These are phyloP conservation scores for Odocoileus virginianus DNA, from an alignment of 2,113 vertebrate species.

Conservation along the genomic window DNA sequence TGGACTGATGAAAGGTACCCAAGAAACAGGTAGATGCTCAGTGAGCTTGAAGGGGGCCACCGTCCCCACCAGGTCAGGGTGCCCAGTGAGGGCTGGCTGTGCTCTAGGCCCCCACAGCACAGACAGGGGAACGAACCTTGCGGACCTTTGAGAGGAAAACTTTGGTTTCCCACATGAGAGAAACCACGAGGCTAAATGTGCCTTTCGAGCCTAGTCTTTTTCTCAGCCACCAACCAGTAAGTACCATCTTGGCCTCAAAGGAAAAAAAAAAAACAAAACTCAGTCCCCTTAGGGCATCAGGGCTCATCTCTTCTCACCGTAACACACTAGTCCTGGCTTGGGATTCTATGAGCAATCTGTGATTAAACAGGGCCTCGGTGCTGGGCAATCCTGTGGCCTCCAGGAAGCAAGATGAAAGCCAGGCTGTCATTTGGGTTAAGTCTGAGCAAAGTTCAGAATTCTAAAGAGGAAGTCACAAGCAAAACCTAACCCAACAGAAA, in stretches of 20 bases:
- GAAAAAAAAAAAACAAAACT: background rate
- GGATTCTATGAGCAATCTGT: background rate
- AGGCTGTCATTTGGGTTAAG: background rate
- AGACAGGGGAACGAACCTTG: background rate
- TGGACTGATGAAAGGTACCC: background rate
- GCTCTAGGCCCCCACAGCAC: background rate
- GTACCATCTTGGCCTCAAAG: background rate
- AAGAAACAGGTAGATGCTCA: background rate
- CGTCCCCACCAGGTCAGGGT: too few species aligned
- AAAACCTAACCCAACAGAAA: background rate
- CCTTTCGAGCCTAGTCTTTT: background rate
- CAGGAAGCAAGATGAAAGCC: background rate
- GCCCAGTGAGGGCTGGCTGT: background rate
- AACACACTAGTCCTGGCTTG: background rate
- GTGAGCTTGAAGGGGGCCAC: background rate
- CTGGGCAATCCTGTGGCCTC: background rate
- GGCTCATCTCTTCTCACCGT: background rate
- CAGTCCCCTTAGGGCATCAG: background rate
- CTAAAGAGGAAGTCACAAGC: constrained; percentile 10
- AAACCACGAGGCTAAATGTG: background rate
- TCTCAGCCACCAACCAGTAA: background rate
- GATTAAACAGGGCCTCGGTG: background rate
- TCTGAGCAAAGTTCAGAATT: constrained; percentile 9
- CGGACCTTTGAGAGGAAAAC: background rate
- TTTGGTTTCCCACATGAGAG: background rate